Evolutionary conservation across 2,797 vertebrate species (phyloP), one percentile per base, ranked within the genome.

Genomic region (Pelodytes ibericus): DNA sequence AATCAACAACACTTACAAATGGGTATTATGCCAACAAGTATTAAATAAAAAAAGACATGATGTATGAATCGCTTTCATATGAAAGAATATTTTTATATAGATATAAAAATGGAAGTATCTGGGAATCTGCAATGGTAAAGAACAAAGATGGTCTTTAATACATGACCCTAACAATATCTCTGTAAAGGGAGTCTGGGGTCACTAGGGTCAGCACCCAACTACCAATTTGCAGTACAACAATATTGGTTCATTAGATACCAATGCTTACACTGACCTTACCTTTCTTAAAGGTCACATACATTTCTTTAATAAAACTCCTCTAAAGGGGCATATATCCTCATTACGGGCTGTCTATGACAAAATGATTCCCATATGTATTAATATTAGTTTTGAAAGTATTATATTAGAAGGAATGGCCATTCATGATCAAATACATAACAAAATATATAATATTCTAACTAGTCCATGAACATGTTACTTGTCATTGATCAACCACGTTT

Each of bases 231-330:
- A 5, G 33, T 5, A 36, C 41, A 44, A 44, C 29, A 27, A 47
- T 65, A 16, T 39, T 44, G 24, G 36, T 39, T 65, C 63, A 65
- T 47, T 47, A 65, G 24, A 26, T 65, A 27, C 16, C 63, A n/a
- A 9, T 39, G 36, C n/a, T 64, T 41, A 26, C 20, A 64, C 39
- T 24, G 20, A 33, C 5, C 61, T n/a, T n/a, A n/a, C n/a, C n/a
- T n/a, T n/a, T n/a, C n/a, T n/a, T n/a, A n/a, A n/a, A n/a, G n/a
- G n/a, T n/a, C n/a, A n/a, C n/a, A n/a, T n/a, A n/a, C n/a, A n/a
- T n/a, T n/a, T n/a, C n/a, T n/a, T n/a, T n/a, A n/a, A n/a, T n/a
- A n/a, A n/a, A n/a, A n/a, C n/a, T n/a, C n/a, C n/a, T n/a, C n/a
- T n/a, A n/a, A n/a, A n/a, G n/a, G n/a, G n/a, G n/a, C n/a, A n/a